Conservation (phyloP, 1,140 invertebrate species). For the Brachionus paranguensis region DNA sequence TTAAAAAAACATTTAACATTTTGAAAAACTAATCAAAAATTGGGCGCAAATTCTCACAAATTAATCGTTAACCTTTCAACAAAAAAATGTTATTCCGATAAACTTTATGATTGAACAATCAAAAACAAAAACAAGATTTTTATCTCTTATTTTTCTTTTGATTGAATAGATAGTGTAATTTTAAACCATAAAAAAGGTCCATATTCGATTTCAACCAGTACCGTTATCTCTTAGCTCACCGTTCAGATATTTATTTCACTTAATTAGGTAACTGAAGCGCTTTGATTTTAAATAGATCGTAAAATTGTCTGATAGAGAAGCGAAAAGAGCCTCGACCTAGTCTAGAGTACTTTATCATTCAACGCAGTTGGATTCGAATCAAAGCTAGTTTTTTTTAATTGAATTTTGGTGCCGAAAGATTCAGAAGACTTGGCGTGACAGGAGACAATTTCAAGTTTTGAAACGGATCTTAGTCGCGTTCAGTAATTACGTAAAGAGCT, state of each 20-base stretch:
- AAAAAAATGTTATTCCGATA: neutral
- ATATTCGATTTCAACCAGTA: neutral
- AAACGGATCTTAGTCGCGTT: neutral
- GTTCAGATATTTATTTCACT: conserved; percentile 1
- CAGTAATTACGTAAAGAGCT: neutral
- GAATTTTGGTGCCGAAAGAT: neutral
- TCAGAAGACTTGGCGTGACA: conserved; percentile 5
- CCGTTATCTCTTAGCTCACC: conserved; percentile 9
- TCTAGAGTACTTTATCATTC: neutral
- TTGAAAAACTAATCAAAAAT: neutral
- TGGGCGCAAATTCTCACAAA: neutral
- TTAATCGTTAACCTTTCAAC: neutral
- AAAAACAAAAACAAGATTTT: neutral
- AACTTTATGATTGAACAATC: conserved; percentile 24
- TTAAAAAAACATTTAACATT: neutral
- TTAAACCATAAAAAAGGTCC: neutral
- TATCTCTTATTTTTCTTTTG: conserved; percentile 12
- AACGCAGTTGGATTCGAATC: neutral
- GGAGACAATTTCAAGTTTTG: conserved; percentile 4
- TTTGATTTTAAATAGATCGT: neutral
- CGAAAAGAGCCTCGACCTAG: neutral
- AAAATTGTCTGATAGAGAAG: neutral
- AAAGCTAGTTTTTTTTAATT: neutral
- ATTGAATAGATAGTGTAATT: conserved; percentile 16
- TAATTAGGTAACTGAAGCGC: neutral